Conservation (phyloP, 2,888 invertebrate genomes). For the Euplagia quadripunctaria region DNA sequence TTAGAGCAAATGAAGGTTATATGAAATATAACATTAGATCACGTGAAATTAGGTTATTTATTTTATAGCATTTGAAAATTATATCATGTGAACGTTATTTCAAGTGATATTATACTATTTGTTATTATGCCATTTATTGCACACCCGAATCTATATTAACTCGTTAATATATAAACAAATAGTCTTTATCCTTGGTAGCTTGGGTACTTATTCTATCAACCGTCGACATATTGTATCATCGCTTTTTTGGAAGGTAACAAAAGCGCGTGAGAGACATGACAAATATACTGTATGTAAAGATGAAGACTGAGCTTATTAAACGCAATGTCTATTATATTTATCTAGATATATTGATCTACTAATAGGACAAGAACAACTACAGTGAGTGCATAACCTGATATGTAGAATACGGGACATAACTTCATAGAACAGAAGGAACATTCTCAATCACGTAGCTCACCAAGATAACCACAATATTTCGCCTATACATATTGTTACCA, state of each 20-base stretch:
- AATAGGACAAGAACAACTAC: slow-evolving; percentile 1
- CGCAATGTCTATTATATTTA: neutral
- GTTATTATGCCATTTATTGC: too few relatives aligned
- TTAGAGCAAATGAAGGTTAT: too few relatives aligned
- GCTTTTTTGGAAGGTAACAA: neutral
- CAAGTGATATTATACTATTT: too few relatives aligned
- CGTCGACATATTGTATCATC: neutral
- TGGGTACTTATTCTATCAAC: neutral
- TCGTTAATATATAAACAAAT: neutral
- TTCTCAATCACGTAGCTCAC: neutral
- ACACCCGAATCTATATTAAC: neutral
- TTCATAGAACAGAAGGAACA: neutral
- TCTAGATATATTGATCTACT: neutral
- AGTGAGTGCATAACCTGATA: slow-evolving; percentile 4
- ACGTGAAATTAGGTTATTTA: too few relatives aligned
- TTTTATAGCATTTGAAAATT: too few relatives aligned
- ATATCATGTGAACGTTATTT: too few relatives aligned
- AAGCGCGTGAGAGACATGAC: neutral
- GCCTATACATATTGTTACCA: neutral
- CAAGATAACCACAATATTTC: neutral
- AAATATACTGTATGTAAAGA: neutral
- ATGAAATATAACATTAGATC: too few relatives aligned
- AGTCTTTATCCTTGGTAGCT: neutral
- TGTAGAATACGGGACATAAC: slow-evolving; percentile 11
- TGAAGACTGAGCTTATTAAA: neutral